These are phyloP conservation scores for Cordilura impudica DNA, from an alignment of 2,888 invertebrate genomes.

Conservation along the genomic window DNA sequence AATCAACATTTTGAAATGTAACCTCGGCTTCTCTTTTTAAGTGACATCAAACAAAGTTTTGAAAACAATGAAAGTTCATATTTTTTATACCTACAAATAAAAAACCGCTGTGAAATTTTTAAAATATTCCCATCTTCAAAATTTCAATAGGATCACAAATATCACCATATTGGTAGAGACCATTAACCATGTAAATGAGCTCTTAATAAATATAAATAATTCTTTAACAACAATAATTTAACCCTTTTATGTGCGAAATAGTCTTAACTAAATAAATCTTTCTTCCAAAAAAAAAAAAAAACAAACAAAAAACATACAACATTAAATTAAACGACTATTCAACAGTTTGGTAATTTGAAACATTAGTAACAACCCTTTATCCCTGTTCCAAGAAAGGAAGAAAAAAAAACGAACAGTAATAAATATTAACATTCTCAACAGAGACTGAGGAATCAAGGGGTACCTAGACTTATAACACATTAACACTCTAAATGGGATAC, in stretches of 20 bases:
- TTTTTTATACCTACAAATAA: too few relatives aligned
- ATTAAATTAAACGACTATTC: constrained; percentile 76
- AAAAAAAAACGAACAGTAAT: constrained; percentile 26
- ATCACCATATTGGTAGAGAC: constrained; percentile 45
- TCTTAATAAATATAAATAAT: constrained; percentile 46
- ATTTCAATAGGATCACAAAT: constrained; percentile 54
- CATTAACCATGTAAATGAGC: constrained; percentile 58
- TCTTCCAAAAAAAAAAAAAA: constrained; percentile 26
- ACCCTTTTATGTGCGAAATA: constrained; percentile 53
- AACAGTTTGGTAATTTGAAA: constrained; percentile 76
- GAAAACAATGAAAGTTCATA: too few relatives aligned
- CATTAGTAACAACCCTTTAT: constrained; percentile 73
- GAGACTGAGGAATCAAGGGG: constrained; percentile 28
- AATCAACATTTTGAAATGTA: too few relatives aligned
- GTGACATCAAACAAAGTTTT: too few relatives aligned
- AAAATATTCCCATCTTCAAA: constrained; percentile 23
- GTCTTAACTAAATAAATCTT: constrained; percentile 71
- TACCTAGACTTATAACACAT: constrained; percentile 45
- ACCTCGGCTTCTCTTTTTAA: too few relatives aligned
- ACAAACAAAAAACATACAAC: constrained; percentile 57
- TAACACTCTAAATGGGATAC: constrained; percentile 62
- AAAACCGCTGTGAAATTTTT: constrained; percentile 39
- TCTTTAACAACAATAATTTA: constrained; percentile 41
- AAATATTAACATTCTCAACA: constrained; percentile 54
- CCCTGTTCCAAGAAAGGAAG: not conserved